Percentiles rank a stretch among this genome's conserved stretches.
Conservation (phyloP, 2,113 vertebrate species). For the Egretta garzetta region DNA sequence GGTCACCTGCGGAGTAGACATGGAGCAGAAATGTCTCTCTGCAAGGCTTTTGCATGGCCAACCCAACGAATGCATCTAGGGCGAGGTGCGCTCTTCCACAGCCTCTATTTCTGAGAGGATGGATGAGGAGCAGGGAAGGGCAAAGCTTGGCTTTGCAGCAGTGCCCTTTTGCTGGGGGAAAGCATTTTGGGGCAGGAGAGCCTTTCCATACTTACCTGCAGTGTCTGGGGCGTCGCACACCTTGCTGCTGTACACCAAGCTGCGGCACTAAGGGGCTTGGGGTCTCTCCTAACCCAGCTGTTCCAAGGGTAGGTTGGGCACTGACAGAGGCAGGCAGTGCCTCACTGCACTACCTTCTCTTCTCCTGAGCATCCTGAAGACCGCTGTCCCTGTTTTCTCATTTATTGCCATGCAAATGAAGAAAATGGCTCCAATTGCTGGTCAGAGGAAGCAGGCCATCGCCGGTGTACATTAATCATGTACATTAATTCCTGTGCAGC, state of each 20-base stretch:
- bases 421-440: accelerated
- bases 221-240: neutral
- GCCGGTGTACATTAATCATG: accelerated
- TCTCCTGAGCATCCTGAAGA: neutral
- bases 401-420: neutral
- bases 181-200: accelerated
- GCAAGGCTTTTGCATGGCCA: neutral
- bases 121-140: neutral
- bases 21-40: neutral
- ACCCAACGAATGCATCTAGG: accelerated
- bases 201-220: neutral
- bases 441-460: neutral
- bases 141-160: neutral
- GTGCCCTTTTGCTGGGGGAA: neutral
- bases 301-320: neutral
- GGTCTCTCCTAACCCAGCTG: neutral
- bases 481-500: neutral
- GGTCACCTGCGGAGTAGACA: accelerated
- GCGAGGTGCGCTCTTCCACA: neutral
- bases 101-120: neutral
- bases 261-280: accelerated
- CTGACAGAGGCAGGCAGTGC: neutral
- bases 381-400: neutral
- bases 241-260: neutral
- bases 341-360: neutral